These are phyloP conservation scores for Centropus unirufus DNA, from an alignment of 2,113 vertebrate species.

Conservation along the genomic window DNA sequence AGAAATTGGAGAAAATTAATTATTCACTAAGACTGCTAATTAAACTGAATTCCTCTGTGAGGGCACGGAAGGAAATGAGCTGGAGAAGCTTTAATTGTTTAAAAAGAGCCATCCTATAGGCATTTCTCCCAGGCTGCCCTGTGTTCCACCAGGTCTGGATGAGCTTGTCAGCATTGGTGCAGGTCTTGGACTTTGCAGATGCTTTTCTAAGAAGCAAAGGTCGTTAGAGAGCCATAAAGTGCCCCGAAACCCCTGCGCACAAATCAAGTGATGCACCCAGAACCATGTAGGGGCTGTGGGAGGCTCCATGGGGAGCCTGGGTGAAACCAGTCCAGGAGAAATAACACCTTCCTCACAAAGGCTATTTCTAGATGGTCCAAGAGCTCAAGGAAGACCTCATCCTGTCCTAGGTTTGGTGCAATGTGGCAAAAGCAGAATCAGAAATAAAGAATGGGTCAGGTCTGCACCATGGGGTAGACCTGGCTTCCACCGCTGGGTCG, in stretches of 20 bases:
- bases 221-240: accelerated
- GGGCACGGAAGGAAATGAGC: constrained; percentile 47
- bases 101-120: neutral
- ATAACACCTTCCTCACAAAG: neutral
- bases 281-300: accelerated
- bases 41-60: constrained; percentile 32
- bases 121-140: accelerated
- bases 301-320: neutral
- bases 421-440: neutral
- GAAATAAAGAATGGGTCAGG: neutral
- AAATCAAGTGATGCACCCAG: accelerated
- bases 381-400: neutral
- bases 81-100: constrained; percentile 48
- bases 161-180: accelerated
- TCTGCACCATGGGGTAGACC: accelerated
- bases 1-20: constrained; percentile 48
- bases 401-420: accelerated
- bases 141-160: accelerated
- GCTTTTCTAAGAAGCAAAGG: neutral
- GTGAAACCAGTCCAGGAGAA: neutral
- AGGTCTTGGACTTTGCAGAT: neutral
- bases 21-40: constrained; percentile 44
- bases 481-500: accelerated
- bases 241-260: neutral
- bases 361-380: neutral